Percentiles rank a stretch among this genome's conserved stretches.
Conservation (phyloP, 2,113 vertebrate genomes). For the Pycnonotus jocosus region DNA sequence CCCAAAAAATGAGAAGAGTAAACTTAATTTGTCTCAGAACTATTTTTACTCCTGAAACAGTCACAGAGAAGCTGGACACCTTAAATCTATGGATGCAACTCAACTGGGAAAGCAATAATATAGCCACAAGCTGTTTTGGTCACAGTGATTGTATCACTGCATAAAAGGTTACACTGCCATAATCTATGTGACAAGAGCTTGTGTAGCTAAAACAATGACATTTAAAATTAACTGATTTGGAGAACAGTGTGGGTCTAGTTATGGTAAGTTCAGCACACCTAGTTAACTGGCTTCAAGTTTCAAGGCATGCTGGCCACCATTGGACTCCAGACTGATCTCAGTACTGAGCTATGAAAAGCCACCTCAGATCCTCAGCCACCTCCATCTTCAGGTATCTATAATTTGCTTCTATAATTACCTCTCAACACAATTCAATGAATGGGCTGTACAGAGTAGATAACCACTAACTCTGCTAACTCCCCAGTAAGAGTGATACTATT, state of each 20-base stretch:
- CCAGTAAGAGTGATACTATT: neutral
- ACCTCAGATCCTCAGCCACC: too few relatives aligned
- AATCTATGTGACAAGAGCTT: neutral
- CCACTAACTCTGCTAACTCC: rapidly evolving
- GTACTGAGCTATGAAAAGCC: neutral
- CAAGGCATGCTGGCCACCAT: rapidly evolving
- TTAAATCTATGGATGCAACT: neutral
- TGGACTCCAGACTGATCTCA: neutral
- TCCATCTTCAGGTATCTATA: neutral
- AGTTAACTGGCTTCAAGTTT: neutral
- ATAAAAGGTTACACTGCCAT: neutral
- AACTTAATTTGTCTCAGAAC: neutral
- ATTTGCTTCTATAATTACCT: neutral
- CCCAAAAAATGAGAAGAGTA: neutral
- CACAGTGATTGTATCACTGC: neutral
- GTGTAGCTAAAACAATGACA: neutral
- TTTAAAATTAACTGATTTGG: neutral
- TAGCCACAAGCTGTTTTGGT: neutral
- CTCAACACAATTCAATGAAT: neutral
- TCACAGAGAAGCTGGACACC: neutral
- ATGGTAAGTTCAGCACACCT: neutral
- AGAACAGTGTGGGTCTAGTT: neutral
- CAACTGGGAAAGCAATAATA: neutral
- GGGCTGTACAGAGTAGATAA: neutral
- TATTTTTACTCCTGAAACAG: neutral